Base-by-base conservation (phyloP, 2,797 vertebrate genomes). In the Denticeps clupeoides region DNA sequence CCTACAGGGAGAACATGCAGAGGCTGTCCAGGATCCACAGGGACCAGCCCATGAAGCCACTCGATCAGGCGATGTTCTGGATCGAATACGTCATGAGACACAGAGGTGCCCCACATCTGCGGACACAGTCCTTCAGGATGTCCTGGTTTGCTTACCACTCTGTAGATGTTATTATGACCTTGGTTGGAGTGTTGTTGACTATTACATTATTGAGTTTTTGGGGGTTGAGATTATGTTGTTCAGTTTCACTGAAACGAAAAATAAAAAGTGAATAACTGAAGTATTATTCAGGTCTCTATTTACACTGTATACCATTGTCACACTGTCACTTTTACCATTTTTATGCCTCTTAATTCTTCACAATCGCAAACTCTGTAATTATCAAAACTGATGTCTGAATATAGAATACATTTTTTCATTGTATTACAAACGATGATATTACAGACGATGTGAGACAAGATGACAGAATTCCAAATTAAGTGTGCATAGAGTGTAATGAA, bases 41-140 rank as follows among this genome's bases (percentile, higher is more conserved):
- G 1, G 68, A 70, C 48, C 62, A 65, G 47, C 66, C 60, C 23
- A 56, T 63, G 11, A 58, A 60, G 23, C 63, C 66, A 47, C 54
- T 60, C 1, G 63, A 65, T 18, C 51, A 13, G 11, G 66, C 63
- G 2, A 5, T 56, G 18, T 68, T 68, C 60, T 68, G 66, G 63
- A 65, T 63, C n/a, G 60, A 65, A 51, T 65, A 54, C 46, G 53
- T 62, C 12, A 65, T 65, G 45, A 65, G 56, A 26, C 55, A 65
- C 3, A 31, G 31, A 51, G 59, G 59, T 27, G 63, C 59, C 13
- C 7, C 59, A 42, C 63, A 65, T 40, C 33, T 65, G 18, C 43
- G 56, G 16, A 49, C 63, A 45, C 63, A 65, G 47, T 65, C 63
- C 33, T 65, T 59, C 44, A 59, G 50, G 38, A 65, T 65, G 63